These are phyloP conservation scores for Noctua janthe DNA, from an alignment of 2,888 invertebrate species.

Conservation along the genomic window DNA sequence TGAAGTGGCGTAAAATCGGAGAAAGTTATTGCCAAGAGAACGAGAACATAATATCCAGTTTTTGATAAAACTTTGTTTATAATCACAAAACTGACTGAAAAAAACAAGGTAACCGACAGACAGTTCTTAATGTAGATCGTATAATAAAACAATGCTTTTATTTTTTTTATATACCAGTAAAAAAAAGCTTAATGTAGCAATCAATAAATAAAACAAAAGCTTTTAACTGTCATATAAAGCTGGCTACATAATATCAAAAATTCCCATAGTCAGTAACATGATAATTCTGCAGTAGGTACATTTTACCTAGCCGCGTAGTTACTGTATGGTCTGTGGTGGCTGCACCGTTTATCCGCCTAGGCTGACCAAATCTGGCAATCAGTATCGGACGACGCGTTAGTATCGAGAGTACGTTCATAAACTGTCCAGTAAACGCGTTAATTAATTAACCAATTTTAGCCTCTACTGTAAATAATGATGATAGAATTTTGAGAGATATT, in stretches of 20 bases:
- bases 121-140: background rate
- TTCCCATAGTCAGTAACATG: background rate
- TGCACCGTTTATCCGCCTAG: constrained; percentile 6
- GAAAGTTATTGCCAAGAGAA: background rate
- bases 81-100: background rate
- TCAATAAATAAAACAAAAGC: background rate
- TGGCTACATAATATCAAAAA: background rate
- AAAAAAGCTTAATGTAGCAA: background rate
- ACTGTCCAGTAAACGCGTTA: constrained; percentile 40
- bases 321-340: background rate
- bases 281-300: constrained; percentile 26
- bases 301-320: background rate
- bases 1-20: background rate
- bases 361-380: constrained; percentile 46
- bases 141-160: background rate
- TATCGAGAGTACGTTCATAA: constrained; percentile 31
- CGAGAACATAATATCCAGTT: background rate
- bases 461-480: constrained; percentile 23
- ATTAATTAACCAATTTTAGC: constrained; percentile 52
- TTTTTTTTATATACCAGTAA: background rate
- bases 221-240: constrained; percentile 1
- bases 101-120: no score
- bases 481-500: constrained; percentile 10
- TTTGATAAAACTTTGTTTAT: background rate
- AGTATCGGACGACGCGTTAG: constrained; percentile 41